Conservation (phyloP, 1,140 invertebrate species). For the Bombus consobrinus region DNA sequence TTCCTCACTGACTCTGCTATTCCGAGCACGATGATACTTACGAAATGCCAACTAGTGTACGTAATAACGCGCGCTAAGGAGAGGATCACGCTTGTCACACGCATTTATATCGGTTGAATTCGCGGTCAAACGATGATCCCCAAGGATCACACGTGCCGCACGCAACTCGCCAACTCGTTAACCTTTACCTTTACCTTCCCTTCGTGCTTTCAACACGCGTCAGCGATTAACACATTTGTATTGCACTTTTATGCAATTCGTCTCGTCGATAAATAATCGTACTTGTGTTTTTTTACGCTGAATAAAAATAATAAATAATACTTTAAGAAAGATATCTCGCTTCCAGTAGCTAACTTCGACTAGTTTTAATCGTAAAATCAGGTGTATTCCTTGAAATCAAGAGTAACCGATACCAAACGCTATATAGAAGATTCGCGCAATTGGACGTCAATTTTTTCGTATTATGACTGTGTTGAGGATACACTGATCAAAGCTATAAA, state of each 20-base stretch:
- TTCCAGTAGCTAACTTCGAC: too few relatives aligned
- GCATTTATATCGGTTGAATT: conserved; percentile 47
- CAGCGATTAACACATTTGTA: background rate
- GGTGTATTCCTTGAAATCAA: too few relatives aligned
- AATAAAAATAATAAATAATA: background rate
- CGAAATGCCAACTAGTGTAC: background rate
- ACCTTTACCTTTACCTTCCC: conserved; percentile 51
- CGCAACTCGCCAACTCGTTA: conserved; percentile 24
- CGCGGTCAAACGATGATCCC: conserved; percentile 29
- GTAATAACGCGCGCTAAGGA: conserved; percentile 26
- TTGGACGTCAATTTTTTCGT: too few relatives aligned
- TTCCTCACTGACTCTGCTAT: background rate
- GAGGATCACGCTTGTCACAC: background rate
- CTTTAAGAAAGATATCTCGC: background rate
- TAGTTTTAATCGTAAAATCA: too few relatives aligned
- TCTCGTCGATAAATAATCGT: background rate
- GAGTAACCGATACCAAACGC: too few relatives aligned
- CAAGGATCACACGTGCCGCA: conserved; percentile 38
- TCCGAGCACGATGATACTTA: conserved; percentile 35
- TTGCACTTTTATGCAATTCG: background rate
- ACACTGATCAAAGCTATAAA: too few relatives aligned
- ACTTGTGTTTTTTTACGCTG: background rate
- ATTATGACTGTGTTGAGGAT: too few relatives aligned
- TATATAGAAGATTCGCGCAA: too few relatives aligned
- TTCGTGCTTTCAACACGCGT: background rate